phyloP scores from a whole-genome alignment of 2,797 vertebrate species.

The Oreortyx pictus region DNA sequence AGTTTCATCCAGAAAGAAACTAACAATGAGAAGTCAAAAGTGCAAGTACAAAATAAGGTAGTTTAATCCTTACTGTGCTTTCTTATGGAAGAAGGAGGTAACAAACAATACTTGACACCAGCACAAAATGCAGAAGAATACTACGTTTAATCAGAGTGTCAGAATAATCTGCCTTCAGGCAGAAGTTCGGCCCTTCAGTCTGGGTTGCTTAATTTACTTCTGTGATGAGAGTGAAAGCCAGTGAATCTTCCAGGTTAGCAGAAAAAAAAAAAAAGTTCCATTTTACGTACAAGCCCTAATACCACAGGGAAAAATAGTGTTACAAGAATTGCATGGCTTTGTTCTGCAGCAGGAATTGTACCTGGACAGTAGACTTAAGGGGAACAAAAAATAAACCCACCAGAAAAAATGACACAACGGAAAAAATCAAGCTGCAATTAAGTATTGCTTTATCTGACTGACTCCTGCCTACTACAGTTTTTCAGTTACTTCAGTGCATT shows the following conservation, averaged over 20 bases:
- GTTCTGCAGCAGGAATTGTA: background rate
- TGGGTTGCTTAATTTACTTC: background rate
- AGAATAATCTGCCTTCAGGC: background rate
- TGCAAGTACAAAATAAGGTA: background rate
- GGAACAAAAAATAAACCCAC: no score
- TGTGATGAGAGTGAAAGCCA: background rate
- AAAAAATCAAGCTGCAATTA: background rate
- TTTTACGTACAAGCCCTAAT: background rate
- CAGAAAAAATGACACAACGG: background rate
- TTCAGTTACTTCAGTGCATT: background rate
- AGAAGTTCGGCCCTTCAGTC: background rate
- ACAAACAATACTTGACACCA: background rate
- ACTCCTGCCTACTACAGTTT: background rate
- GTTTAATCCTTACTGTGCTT: background rate
- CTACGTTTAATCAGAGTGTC: fast-evolving
- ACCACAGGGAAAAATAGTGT: background rate
- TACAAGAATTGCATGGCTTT: background rate
- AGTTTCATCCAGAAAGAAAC: background rate
- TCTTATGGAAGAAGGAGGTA: background rate
- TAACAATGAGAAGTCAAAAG: background rate
- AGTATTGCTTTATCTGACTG: background rate
- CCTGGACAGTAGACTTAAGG: background rate
- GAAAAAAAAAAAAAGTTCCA: background rate
- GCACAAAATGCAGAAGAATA: background rate
- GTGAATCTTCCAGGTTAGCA: background rate